These are phyloP conservation scores for Lagocephalus sceleratus DNA, from an alignment of 2,797 vertebrate species.

Conservation along the genomic window DNA sequence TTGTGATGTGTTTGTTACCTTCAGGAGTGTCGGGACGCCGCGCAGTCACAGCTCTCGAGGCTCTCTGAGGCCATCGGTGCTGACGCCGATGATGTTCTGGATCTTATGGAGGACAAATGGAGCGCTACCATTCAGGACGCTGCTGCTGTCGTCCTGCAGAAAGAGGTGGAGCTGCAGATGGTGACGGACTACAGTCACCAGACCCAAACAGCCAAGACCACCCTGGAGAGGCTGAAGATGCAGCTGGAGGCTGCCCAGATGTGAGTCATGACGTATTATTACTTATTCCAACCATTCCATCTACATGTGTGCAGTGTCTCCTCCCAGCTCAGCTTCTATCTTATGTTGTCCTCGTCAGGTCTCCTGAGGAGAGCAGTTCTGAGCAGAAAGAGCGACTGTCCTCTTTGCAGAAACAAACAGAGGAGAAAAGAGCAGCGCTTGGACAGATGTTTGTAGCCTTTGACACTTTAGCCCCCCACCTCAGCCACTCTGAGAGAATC, in stretches of 20 bases:
- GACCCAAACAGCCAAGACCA: slow-evolving; percentile 59
- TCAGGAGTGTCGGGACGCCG: slow-evolving; percentile 72
- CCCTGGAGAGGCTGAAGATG: slow-evolving; percentile 67
- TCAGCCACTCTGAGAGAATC: slow-evolving; percentile 75
- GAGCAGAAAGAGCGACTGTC: slow-evolving; percentile 74
- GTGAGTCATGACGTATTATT: slow-evolving; percentile 72
- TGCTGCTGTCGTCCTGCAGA: slow-evolving; percentile 70
- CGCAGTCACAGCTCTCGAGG: slow-evolving; percentile 65
- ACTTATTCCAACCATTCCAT: neutral
- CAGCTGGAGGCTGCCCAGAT: slow-evolving; percentile 77
- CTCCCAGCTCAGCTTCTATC: too few relatives aligned
- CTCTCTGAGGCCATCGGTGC: slow-evolving; percentile 48
- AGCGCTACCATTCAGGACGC: slow-evolving; percentile 75
- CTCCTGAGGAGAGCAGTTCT: slow-evolving; percentile 71
- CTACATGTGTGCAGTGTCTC: too few relatives aligned
- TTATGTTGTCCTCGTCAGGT: slow-evolving; percentile 61
- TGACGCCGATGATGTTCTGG: slow-evolving; percentile 17
- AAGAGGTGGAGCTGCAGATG: slow-evolving; percentile 76
- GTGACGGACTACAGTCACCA: slow-evolving; percentile 76
- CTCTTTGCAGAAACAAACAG: slow-evolving; percentile 70
- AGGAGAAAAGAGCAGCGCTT: slow-evolving; percentile 74
- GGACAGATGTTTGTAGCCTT: slow-evolving; percentile 71
- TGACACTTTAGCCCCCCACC: slow-evolving; percentile 60
- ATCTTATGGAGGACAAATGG: slow-evolving; percentile 62
- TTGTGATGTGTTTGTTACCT: slow-evolving; percentile 4